phyloP scores from a whole-genome alignment of 2,888 invertebrate genomes.

The Standfussiana lucernea region DNA sequence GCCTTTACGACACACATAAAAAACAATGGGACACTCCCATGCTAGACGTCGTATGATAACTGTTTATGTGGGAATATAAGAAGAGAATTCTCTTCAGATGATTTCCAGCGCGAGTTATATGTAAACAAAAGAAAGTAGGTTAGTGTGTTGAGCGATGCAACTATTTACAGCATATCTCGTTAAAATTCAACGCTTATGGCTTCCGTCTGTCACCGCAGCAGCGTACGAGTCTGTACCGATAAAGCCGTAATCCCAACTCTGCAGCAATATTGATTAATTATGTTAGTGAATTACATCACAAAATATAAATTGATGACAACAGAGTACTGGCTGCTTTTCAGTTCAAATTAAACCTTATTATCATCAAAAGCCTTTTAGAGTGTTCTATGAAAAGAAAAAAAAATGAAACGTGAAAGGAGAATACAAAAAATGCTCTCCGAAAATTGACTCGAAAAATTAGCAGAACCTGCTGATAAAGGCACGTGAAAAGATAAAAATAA shows the following conservation, averaged over 20 bases:
- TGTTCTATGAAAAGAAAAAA: not conserved
- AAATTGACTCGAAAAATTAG: slow-evolving; percentile 49
- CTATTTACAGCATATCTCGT: slow-evolving; percentile 33
- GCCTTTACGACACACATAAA: slow-evolving; percentile 52
- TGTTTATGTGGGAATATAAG: slow-evolving; percentile 48
- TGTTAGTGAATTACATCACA: not conserved
- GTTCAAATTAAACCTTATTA: slow-evolving; percentile 36
- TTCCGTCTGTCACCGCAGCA: slow-evolving; percentile 20
- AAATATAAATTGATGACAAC: slow-evolving; percentile 1
- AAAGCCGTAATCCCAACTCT: slow-evolving; percentile 7
- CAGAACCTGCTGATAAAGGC: slow-evolving; percentile 23
- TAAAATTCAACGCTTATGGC: slow-evolving; percentile 25
- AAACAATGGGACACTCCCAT: slow-evolving; percentile 46
- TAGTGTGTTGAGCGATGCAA: slow-evolving; percentile 27
- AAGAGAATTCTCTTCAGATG: slow-evolving; percentile 33
- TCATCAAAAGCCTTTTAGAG: slow-evolving; percentile 16
- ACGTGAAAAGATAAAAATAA: slow-evolving; percentile 42
- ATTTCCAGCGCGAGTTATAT: slow-evolving; percentile 25
- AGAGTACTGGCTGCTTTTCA: not conserved
- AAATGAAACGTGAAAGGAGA: slow-evolving; percentile 15
- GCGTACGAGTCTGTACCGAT: slow-evolving; percentile 5
- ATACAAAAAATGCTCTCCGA: slow-evolving; percentile 21
- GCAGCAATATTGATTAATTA: slow-evolving; percentile 1
- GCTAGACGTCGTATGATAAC: slow-evolving; percentile 30
- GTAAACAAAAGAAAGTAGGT: slow-evolving; percentile 49